phyloP scores from a whole-genome alignment of 2,888 invertebrate genomes.

The Noctua janthe region DNA sequence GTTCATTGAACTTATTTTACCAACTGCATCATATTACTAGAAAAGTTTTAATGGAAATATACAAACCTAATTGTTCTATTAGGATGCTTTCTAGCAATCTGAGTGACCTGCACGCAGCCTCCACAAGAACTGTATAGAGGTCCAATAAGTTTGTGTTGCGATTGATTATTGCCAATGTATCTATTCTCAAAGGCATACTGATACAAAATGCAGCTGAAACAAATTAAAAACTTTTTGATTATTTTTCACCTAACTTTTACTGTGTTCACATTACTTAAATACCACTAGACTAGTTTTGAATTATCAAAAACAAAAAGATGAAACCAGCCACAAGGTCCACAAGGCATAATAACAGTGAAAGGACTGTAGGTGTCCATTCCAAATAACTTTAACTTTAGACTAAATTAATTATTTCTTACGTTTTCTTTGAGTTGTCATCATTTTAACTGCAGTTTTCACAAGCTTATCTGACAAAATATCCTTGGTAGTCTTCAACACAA shows the following conservation, averaged over 20 bases:
- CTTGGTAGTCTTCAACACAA: slow-evolving; percentile 91
- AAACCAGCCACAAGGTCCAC: background rate
- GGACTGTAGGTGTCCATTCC: background rate
- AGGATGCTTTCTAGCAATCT: slow-evolving; percentile 92
- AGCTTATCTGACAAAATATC: slow-evolving; percentile 90
- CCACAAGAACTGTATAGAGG: slow-evolving; percentile 93
- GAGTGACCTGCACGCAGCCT: slow-evolving; percentile 93
- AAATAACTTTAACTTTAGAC: background rate
- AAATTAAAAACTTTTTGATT: background rate
- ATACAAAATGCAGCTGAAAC: slow-evolving; percentile 87
- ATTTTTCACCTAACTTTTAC: background rate
- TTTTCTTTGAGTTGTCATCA: slow-evolving; percentile 92
- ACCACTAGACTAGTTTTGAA: background rate
- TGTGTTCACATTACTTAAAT: background rate
- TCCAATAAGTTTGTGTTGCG: slow-evolving; percentile 91
- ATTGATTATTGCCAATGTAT: slow-evolving; percentile 93
- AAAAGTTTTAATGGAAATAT: slow-evolving; percentile 18
- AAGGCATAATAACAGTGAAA: background rate
- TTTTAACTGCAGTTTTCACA: slow-evolving; percentile 89
- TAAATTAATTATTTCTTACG: slow-evolving; percentile 83
- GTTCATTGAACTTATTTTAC: background rate
- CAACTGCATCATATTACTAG: background rate
- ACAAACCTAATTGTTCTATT: slow-evolving; percentile 89
- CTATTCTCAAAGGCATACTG: slow-evolving; percentile 92
- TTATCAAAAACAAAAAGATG: background rate